Evolutionary conservation across 2,888 invertebrate species (phyloP).

Genomic region (Brachyopa scutellaris): DNA sequence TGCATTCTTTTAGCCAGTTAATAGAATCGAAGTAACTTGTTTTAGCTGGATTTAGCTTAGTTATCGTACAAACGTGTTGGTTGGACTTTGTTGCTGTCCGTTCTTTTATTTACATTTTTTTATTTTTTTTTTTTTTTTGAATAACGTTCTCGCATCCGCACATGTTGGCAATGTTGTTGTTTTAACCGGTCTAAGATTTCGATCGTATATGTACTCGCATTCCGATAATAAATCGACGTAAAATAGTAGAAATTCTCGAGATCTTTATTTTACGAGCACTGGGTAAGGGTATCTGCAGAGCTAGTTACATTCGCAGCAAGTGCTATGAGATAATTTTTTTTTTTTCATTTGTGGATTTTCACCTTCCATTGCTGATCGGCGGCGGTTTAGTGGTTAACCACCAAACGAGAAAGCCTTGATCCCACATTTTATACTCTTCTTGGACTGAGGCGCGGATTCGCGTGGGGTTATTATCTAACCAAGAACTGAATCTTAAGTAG

Average conservation of each 20-base stretch:
- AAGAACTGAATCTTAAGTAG: slow-evolving; percentile 53
- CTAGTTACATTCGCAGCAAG: slow-evolving; percentile 30
- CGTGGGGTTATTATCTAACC: slow-evolving; percentile 48
- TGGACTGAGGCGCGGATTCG: slow-evolving; percentile 20
- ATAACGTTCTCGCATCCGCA: slow-evolving; percentile 56
- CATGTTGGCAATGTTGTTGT: slow-evolving; percentile 23
- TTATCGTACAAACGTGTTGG: slow-evolving; percentile 22
- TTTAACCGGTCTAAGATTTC: slow-evolving; percentile 44
- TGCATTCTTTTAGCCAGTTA: slow-evolving; percentile 18
- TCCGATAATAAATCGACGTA: slow-evolving; percentile 60
- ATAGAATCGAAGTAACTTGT: slow-evolving; percentile 54
- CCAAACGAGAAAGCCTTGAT: slow-evolving; percentile 45
- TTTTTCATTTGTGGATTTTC: not conserved
- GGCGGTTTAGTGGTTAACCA: not conserved
- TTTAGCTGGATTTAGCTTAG: slow-evolving; percentile 44
- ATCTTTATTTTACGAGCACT: slow-evolving; percentile 48
- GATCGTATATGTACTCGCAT: slow-evolving; percentile 49
- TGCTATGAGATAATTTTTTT: slow-evolving; percentile 7
- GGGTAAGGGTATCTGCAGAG: slow-evolving; percentile 31
- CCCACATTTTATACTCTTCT: slow-evolving; percentile 48
- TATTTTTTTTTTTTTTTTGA: slow-evolving; percentile 22
- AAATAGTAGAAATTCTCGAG: slow-evolving; percentile 58
- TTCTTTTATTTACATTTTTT: slow-evolving; percentile 31
- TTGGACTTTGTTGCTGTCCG: too few relatives aligned
- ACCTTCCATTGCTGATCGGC: not conserved